Evolutionary conservation across 2,113 vertebrate genomes (phyloP).

Genomic region (Lipophrys pholis): DNA sequence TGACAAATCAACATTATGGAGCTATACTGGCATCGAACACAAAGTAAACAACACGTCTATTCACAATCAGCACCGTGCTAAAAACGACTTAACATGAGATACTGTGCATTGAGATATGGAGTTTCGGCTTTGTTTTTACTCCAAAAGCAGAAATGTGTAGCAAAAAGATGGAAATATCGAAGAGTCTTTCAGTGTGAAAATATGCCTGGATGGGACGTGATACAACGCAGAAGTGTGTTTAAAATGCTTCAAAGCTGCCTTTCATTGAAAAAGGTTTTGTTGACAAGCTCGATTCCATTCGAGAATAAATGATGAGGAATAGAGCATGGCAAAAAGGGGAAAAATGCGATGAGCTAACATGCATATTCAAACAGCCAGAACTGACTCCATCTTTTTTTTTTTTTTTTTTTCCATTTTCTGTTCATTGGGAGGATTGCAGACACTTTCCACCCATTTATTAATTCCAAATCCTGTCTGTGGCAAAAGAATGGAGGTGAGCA

Average conservation of each 20-base stretch:
- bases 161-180: conserved; percentile 44
- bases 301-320: conserved; percentile 71
- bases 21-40: conserved; percentile 29
- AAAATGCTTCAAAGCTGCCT: conserved; percentile 60
- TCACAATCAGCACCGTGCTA: conserved; percentile 57
- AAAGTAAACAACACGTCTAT: conserved; percentile 62
- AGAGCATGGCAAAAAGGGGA: conserved; percentile 47
- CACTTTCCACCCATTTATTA: conserved; percentile 70
- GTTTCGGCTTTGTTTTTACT: conserved; percentile 65
- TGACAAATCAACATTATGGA: conserved; percentile 73
- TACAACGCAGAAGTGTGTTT: conserved; percentile 49
- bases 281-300: conserved; percentile 67
- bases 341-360: conserved; percentile 64
- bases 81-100: conserved; percentile 58
- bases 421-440: conserved; percentile 65
- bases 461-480: conserved; percentile 74
- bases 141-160: conserved; percentile 64
- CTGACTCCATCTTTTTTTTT: conserved; percentile 74
- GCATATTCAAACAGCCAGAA: conserved; percentile 73
- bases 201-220: conserved; percentile 59
- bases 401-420: conserved; percentile 69
- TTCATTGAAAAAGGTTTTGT: conserved; percentile 72
- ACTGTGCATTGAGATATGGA: conserved; percentile 56
- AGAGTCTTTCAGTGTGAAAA: conserved; percentile 41
- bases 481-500: conserved; percentile 72